Conservation (phyloP, 2,113 vertebrate species). For the Clarias magur region DNA sequence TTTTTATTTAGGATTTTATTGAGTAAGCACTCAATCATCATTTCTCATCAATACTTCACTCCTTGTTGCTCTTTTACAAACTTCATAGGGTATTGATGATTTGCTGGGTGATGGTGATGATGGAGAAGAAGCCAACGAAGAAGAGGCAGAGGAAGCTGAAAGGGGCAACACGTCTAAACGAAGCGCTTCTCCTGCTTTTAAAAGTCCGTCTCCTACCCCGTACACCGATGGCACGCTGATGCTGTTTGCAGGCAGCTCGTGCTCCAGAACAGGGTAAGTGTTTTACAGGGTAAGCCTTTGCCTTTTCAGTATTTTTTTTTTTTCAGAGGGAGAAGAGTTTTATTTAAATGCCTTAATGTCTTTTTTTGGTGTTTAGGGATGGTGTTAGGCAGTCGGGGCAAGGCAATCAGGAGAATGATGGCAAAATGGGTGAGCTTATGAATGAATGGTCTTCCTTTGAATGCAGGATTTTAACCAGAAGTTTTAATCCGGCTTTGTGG, state of each 20-base stretch:
- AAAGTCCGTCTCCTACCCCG: slow-evolving; percentile 60
- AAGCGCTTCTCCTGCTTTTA: slow-evolving; percentile 65
- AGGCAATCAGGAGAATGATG: slow-evolving; percentile 61
- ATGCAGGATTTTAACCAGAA: neutral
- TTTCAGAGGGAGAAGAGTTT: neutral
- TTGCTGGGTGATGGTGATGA: slow-evolving; percentile 73
- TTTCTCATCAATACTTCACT: neutral
- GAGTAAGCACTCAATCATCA: neutral
- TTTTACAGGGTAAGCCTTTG: neutral
- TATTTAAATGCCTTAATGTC: neutral
- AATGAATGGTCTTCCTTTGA: neutral
- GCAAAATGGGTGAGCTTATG: slow-evolving; percentile 68
- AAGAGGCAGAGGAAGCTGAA: slow-evolving; percentile 68
- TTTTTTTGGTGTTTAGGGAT: slow-evolving; percentile 59
- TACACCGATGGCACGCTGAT: slow-evolving; percentile 84
- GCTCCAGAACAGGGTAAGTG: slow-evolving; percentile 83
- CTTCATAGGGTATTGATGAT: slow-evolving; percentile 76
- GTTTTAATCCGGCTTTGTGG: neutral
- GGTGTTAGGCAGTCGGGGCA: slow-evolving; percentile 62
- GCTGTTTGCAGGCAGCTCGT: slow-evolving; percentile 87
- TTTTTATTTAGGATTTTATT: neutral
- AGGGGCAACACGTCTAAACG: slow-evolving; percentile 60
- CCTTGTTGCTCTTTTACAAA: neutral
- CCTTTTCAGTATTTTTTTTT: neutral
- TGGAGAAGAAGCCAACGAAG: slow-evolving; percentile 66